Percentiles rank a stretch among this genome's conserved stretches.
Conservation (phyloP, 2,888 invertebrate species). For the Capitulum mitella region DNA sequence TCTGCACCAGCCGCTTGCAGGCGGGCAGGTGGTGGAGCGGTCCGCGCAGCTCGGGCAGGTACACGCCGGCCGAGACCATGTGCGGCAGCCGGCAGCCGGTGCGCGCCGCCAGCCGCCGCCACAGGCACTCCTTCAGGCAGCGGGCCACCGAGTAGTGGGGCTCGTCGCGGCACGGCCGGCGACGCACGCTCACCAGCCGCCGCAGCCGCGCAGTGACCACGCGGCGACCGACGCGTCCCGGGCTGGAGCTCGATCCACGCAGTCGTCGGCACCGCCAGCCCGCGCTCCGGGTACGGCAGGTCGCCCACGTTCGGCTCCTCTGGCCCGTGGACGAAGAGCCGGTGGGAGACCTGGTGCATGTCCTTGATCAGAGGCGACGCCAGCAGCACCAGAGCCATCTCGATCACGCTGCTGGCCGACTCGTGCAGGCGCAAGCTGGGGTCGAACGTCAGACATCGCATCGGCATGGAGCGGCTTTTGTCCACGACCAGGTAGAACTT, state of each 20-base stretch:
- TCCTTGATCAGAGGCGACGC: not conserved
- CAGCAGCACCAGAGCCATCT: not conserved
- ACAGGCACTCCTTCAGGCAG: slow-evolving; percentile 13
- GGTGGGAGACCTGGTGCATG: not conserved
- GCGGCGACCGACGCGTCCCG: not conserved
- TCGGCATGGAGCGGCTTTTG: not conserved
- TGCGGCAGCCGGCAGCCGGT: slow-evolving; percentile 6
- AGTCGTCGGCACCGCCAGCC: not conserved
- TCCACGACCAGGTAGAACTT: not conserved
- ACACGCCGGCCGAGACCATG: not conserved
- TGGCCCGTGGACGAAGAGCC: not conserved
- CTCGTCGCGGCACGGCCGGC: not conserved
- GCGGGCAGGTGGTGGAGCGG: not conserved
- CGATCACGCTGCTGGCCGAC: not conserved
- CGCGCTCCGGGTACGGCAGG: too few relatives aligned
- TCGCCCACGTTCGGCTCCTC: not conserved
- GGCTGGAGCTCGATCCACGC: not conserved
- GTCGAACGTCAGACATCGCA: not conserved
- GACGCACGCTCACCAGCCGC: not conserved
- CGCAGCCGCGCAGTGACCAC: not conserved
- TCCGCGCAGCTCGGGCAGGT: not conserved
- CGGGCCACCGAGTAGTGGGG: not conserved
- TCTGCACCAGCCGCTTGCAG: not conserved
- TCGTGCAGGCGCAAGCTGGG: not conserved
- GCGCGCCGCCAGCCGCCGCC: slow-evolving; percentile 1